phyloP scores from a whole-genome alignment of 1,140 invertebrate genomes.

The Stegodyphus mimosarum region DNA sequence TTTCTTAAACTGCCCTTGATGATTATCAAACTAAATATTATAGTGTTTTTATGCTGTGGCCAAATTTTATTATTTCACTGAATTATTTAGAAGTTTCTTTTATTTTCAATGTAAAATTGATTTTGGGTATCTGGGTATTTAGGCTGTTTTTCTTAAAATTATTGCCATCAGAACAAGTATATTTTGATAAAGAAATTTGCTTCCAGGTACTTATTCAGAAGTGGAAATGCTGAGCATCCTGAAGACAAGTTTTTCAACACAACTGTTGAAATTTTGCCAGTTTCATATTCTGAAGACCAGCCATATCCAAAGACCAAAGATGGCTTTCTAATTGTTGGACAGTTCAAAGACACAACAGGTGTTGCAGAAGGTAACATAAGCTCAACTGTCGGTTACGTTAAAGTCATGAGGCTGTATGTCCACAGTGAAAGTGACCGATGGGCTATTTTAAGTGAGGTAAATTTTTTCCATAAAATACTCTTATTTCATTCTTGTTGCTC shows the following conservation, averaged over 20 bases:
- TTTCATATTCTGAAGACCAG: constrained; percentile 62
- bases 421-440: constrained; percentile 86
- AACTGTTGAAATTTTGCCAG: constrained; percentile 83
- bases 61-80: no score
- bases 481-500: background rate
- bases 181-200: constrained; percentile 36
- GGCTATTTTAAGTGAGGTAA: constrained; percentile 91
- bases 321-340: constrained; percentile 80
- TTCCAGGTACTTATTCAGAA: constrained; percentile 85
- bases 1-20: no score
- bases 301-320: constrained; percentile 74
- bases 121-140: no score
- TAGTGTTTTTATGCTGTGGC: no score
- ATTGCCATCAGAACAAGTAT: background rate
- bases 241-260: constrained; percentile 92
- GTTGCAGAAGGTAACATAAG: constrained; percentile 80
- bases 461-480: constrained; percentile 15
- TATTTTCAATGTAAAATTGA: no score
- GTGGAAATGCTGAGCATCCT: constrained; percentile 91
- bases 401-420: constrained; percentile 79
- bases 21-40: no score
- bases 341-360: constrained; percentile 77
- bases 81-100: no score
- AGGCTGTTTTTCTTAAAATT: background rate
- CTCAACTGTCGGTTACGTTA: constrained; percentile 76